Base-by-base conservation (phyloP, 2,888 invertebrate genomes). In the Drosophila prolongata region DNA sequence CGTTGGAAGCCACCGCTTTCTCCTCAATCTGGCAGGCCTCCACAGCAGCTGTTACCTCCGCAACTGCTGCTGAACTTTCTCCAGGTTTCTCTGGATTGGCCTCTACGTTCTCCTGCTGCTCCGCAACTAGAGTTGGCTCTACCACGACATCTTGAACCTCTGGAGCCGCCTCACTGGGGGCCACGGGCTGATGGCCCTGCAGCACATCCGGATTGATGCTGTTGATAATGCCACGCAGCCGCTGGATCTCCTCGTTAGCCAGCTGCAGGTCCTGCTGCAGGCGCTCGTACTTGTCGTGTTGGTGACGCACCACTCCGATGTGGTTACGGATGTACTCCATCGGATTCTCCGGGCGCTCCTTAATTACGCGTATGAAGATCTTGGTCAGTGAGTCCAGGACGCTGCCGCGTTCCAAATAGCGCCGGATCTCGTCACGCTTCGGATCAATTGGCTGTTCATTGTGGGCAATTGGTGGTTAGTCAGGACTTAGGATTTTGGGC, bases 351-450 rank as follows among this genome's bases (percentile, higher is more conserved):
- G 92, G 92, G 9, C 90, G 85, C 64, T 89, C 90, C 60, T 89
- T 87, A 9, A 91, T 83, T 13, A 92, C 81, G 46, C 92, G 87
- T 6, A 91, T 87, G 47, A 92, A 90, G 5, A 91, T 89, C 79
- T 92, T 92, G 3, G 91, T 91, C 8, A 92, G 71, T 1, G 91
- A 88, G 62, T 92, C 92, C 19, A 92, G 81, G n/a, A 91, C 91
- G 50, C 91, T 92, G 9, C 89, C 87, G n/a, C 90, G 87, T 58
- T 92, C 92, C 52, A 92, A 85, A 67, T 92, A 92, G 35, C 91
- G 90, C 1, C 92, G 91, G 57, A 92, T 92, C 73, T 92, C 92
- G 79, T 92, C 92, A 13, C 92, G 92, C 66, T 91, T 92, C 2
- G 90, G 91, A 75, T 92, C 92, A 50, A 92, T 92, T 24, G 92